Percentiles rank a stretch among this genome's conserved stretches.
Conservation (phyloP, 2,113 vertebrate genomes). For the Mesoclemmys tuberculata region DNA sequence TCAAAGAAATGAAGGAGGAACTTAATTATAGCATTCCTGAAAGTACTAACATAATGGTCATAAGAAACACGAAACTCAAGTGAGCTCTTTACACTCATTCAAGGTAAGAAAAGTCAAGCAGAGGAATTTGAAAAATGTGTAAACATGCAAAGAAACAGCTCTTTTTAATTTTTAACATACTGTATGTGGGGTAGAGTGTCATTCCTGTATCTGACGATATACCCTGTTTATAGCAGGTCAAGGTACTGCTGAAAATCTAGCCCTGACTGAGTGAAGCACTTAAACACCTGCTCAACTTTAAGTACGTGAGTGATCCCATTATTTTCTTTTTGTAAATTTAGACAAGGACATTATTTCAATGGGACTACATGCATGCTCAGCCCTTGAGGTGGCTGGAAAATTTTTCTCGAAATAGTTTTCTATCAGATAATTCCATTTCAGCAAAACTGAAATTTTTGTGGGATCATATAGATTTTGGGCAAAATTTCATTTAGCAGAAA, state of each 20-base stretch:
- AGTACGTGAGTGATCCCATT: not conserved
- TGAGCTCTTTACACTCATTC: not conserved
- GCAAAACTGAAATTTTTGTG: too few relatives aligned
- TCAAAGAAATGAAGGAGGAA: constrained; percentile 1
- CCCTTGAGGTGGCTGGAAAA: not conserved
- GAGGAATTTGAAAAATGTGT: not conserved
- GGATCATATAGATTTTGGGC: too few relatives aligned
- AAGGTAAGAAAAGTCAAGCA: not conserved
- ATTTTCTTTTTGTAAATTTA: not conserved
- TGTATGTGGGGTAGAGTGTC: not conserved
- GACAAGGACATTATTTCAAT: not conserved
- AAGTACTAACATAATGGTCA: not conserved
- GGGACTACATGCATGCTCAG: not conserved
- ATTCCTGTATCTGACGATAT: not conserved
- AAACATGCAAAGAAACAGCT: not conserved
- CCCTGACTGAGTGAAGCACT: not conserved
- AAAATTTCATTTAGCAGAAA: too few relatives aligned
- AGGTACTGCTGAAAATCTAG: not conserved
- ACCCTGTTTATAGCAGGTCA: not conserved
- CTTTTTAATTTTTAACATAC: not conserved
- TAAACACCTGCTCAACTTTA: not conserved
- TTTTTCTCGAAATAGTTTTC: not conserved
- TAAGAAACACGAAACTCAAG: not conserved
- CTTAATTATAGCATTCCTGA: not conserved
- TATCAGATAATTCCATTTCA: too few relatives aligned